A percentile compares a stretch with the other conserved stretches of the same genome.
Evolutionary conservation across 2,797 vertebrate species (phyloP).

Genomic region (Eleutherodactylus coqui): DNA sequence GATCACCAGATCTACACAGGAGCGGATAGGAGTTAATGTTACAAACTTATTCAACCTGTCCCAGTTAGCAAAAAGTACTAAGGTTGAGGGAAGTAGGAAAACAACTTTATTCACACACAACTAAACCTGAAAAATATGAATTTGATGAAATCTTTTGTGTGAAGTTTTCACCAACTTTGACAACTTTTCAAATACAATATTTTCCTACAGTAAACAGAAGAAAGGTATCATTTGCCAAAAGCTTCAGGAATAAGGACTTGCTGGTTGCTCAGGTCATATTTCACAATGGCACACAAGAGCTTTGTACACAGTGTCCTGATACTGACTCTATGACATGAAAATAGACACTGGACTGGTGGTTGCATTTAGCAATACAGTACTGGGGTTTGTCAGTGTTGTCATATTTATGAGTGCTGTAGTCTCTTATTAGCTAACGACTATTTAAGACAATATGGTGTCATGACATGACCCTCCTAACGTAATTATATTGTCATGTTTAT

Average conservation of each 20-base stretch:
- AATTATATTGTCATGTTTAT: slow-evolving; percentile 57
- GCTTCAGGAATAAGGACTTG: slow-evolving; percentile 35
- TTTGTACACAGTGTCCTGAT: slow-evolving; percentile 44
- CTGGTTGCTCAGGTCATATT: slow-evolving; percentile 48
- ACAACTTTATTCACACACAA: too few relatives aligned
- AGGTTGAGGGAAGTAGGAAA: too few relatives aligned
- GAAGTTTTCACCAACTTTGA: slow-evolving; percentile 3
- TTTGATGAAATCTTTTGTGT: slow-evolving; percentile 10
- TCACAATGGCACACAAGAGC: slow-evolving; percentile 48
- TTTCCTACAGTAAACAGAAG: slow-evolving; percentile 49
- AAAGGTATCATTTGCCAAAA: slow-evolving; percentile 17
- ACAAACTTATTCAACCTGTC: too few relatives aligned
- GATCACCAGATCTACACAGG: too few relatives aligned
- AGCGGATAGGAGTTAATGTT: too few relatives aligned
- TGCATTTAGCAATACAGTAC: slow-evolving; percentile 37
- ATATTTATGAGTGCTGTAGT: background rate
- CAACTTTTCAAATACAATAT: slow-evolving; percentile 45
- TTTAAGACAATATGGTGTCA: slow-evolving; percentile 30
- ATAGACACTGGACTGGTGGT: slow-evolving; percentile 33
- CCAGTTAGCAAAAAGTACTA: too few relatives aligned
- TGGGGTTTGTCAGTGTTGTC: slow-evolving; percentile 13
- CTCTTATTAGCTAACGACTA: slow-evolving; percentile 23
- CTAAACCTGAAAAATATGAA: background rate
- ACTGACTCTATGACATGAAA: slow-evolving; percentile 52
- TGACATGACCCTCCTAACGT: slow-evolving; percentile 20